phyloP scores from a whole-genome alignment of 2,888 invertebrate species.

The Catocala fraxini region DNA sequence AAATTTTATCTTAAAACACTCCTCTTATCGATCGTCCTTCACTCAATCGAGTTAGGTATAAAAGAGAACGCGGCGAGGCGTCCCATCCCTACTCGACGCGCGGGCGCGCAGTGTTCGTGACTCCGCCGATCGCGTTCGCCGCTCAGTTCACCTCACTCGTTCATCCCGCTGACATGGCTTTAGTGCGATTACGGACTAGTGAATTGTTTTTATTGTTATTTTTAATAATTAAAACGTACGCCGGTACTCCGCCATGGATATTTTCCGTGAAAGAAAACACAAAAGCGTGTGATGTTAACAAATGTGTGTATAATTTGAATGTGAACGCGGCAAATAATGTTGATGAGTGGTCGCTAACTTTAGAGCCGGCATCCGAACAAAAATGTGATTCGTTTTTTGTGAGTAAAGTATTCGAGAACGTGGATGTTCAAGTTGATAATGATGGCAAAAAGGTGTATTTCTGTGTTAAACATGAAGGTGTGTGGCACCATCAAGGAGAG shows the following conservation, averaged over 20 bases:
- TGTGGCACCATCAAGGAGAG: constrained; percentile 76
- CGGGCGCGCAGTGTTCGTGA: constrained; percentile 20
- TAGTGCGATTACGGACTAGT: constrained; percentile 78
- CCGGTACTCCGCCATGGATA: constrained; percentile 80
- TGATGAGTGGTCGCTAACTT: constrained; percentile 76
- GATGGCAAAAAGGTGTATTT: constrained; percentile 67
- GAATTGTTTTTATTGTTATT: constrained; percentile 79
- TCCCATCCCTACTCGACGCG: constrained; percentile 52
- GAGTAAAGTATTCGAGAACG: constrained; percentile 54
- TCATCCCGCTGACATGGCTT: constrained; percentile 68
- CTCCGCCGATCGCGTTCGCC: constrained; percentile 2
- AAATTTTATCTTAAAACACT: constrained; percentile 44
- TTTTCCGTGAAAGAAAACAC: constrained; percentile 69
- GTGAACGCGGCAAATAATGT: constrained; percentile 64
- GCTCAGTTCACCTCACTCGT: constrained; percentile 48
- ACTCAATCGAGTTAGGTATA: constrained; percentile 44
- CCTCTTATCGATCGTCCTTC: constrained; percentile 49
- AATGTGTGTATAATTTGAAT: constrained; percentile 73
- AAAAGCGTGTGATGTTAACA: constrained; percentile 62
- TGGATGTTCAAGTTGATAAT: constrained; percentile 61
- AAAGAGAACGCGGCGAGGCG: constrained; percentile 39
- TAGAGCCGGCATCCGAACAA: constrained; percentile 60
- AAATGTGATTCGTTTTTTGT: constrained; percentile 53
- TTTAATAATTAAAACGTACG: constrained; percentile 72
- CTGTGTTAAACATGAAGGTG: constrained; percentile 71